Conservation (phyloP, 2,888 invertebrate species). For the Hydrotaea diabolus region DNA sequence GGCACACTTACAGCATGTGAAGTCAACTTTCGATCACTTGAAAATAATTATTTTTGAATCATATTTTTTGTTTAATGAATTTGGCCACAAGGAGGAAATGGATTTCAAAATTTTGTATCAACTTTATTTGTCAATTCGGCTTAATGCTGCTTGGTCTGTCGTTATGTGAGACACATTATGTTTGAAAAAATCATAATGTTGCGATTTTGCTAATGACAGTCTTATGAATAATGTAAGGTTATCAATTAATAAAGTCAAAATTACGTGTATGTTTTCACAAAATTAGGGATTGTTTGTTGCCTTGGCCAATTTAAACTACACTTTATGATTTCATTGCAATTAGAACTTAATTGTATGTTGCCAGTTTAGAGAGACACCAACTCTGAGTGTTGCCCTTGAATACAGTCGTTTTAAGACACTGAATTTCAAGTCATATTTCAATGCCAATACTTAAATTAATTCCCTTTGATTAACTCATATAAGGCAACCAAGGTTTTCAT, state of each 20-base stretch:
- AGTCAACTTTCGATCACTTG: neutral
- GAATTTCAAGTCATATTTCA: too few species aligned
- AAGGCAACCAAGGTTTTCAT: too few species aligned
- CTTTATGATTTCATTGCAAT: neutral
- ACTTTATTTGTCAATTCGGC: neutral
- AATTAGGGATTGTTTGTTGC: neutral
- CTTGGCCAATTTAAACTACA: neutral
- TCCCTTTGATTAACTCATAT: too few species aligned
- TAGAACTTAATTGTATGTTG: neutral
- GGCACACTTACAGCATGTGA: neutral
- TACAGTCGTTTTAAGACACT: too few species aligned
- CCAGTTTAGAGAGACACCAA: neutral
- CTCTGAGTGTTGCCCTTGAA: too few species aligned
- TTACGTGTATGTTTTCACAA: too few species aligned
- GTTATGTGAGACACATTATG: too few species aligned
- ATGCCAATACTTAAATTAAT: too few species aligned
- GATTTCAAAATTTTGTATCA: neutral
- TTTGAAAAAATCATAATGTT: too few species aligned
- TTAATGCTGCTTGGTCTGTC: neutral
- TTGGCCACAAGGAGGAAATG: slow-evolving; percentile 24
- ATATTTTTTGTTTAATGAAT: neutral
- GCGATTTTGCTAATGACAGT: neutral
- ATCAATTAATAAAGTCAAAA: neutral
- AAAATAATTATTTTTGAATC: neutral
- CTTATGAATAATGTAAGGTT: neutral